Evolutionary conservation across 1,140 invertebrate species (phyloP), one percentile per base, ranked within the genome.

Genomic region (Matsumurasca onukii): DNA sequence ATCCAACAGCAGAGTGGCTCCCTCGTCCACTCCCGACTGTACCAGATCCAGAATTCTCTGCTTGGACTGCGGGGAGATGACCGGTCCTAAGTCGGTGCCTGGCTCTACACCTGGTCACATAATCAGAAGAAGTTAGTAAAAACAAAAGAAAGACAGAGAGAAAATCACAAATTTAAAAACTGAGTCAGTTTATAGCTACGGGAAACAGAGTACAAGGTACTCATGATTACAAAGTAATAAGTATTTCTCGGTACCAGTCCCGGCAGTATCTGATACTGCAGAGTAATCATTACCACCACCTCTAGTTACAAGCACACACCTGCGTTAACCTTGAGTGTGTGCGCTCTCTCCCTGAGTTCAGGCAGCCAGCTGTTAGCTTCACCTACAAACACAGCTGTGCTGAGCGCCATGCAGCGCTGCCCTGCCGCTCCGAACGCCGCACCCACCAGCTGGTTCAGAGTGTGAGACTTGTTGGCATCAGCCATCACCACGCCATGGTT

Each of bases 321-420:
- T 22, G 96, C 95, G 78, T 93, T 98, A 0, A 99, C 97, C 80
- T 95, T 95, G 13, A 99, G 82, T 67, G 88, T 89, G 77, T 92
- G 89, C 0, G 97, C 94, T 49, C 92, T 89, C 66, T 91, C 87
- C 0, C 96, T 89, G 30, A 99, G 78, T 34, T 99, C 97, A 0
- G 94, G 90, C 51, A 99, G 89, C 98, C 98, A 99, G 52, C 95
- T 84, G 72, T 89, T 89, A 0, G 97, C 86, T 74, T 97, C 93
- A 2, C 96, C 98, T 2, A 99, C 98, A 81, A 99, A 97, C 1
- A 99, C 88, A 5, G 93, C 96, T 0, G 97, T 98, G 20, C 95
- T 96, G 30, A 99, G 85, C 1, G 98, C 98, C 98, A 99, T 99
- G 76, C 98, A 99, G 29, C 98, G 84, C 80, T 99, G 97, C 0